phyloP scores from a whole-genome alignment of 2,797 vertebrate genomes.

The Psittacula echo region DNA sequence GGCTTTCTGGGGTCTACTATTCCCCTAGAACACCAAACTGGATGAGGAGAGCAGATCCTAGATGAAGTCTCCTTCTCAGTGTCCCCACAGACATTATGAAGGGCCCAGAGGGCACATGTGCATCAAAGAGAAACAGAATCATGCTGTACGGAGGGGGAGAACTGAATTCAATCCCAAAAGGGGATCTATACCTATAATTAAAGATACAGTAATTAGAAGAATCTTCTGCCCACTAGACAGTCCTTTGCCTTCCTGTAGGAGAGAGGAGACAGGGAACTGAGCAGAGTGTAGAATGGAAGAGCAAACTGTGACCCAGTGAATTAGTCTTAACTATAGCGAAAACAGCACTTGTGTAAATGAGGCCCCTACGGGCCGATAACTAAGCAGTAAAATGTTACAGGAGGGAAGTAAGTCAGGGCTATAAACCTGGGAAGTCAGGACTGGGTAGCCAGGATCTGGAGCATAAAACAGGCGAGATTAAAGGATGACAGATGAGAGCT shows the following conservation, averaged over 20 bases:
- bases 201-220: background rate
- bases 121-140: background rate
- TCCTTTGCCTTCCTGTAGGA: background rate
- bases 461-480: constrained; percentile 40
- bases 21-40: background rate
- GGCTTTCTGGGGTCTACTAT: background rate
- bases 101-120: background rate
- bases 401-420: constrained; percentile 65
- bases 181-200: background rate
- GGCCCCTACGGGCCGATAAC: constrained; percentile 64
- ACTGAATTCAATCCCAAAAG: background rate
- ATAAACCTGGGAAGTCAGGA: constrained; percentile 56
- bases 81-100: background rate
- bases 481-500: constrained; percentile 47
- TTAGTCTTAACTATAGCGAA: constrained; percentile 68
- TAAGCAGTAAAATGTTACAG: constrained; percentile 67
- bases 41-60: background rate
- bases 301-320: constrained; percentile 59
- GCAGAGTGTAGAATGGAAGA: background rate
- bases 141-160: background rate
- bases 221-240: background rate
- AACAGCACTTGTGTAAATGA: constrained; percentile 72
- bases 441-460: constrained; percentile 51
- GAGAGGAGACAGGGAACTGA: background rate
- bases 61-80: background rate